These are phyloP conservation scores for Drosophila paramelanica DNA, from an alignment of 2,888 invertebrate species.

Conservation along the genomic window DNA sequence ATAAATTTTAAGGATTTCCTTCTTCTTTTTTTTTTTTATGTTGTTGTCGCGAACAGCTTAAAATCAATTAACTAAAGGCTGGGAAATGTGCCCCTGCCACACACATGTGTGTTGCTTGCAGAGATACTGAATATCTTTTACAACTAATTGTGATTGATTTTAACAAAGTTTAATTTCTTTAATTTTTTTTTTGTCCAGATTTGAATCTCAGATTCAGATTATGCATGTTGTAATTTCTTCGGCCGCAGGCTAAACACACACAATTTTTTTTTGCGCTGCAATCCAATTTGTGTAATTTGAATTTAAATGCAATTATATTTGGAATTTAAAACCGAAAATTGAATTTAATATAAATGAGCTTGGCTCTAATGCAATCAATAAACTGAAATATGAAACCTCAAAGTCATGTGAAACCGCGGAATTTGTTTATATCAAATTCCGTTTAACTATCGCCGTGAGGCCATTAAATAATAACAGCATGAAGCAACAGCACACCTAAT, in stretches of 20 bases:
- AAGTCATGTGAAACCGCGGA: slow-evolving; percentile 31
- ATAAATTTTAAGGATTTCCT: slow-evolving; percentile 31
- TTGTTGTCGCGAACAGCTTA: slow-evolving; percentile 14
- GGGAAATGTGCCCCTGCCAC: too few relatives aligned
- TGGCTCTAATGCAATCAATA: slow-evolving; percentile 37
- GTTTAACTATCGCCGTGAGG: slow-evolving; percentile 65
- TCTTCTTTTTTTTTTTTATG: slow-evolving; percentile 35
- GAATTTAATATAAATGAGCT: slow-evolving; percentile 11
- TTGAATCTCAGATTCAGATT: background rate
- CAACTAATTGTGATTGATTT: too few relatives aligned
- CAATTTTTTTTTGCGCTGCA: background rate
- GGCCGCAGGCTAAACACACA: background rate
- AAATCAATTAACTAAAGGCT: slow-evolving; percentile 23
- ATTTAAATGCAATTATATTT: slow-evolving; percentile 27
- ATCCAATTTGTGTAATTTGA: slow-evolving; percentile 29
- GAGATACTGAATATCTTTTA: background rate
- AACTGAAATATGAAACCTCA: slow-evolving; percentile 41
- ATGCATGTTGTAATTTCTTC: background rate
- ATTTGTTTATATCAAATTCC: slow-evolving; percentile 64
- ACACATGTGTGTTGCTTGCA: background rate
- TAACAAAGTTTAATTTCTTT: too few relatives aligned
- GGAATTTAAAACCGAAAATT: slow-evolving; percentile 20
- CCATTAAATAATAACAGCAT: slow-evolving; percentile 45
- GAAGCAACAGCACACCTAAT: slow-evolving; percentile 9
- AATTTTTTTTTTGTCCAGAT: background rate